Evolutionary conservation across 35 echinoderm and acorn worm species (phyloP), one percentile per base, ranked within the genome.

Genomic region (Nesometra sesokonis): DNA sequence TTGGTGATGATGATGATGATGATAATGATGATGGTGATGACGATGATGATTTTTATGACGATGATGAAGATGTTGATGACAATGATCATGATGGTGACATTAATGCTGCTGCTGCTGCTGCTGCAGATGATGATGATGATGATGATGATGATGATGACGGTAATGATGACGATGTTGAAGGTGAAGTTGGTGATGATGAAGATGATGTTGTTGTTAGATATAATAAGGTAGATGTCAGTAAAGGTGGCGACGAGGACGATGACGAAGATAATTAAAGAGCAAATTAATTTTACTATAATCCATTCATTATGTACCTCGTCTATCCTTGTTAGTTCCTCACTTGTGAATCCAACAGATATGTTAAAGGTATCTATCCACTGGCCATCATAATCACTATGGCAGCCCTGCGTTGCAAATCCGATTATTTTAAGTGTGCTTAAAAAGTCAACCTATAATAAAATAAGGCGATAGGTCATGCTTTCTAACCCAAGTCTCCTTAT

Each of bases 21-120:
- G 57, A 76, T 76, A n/a, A 76, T 76, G 57, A 76, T 76, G 57
- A 76, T 76, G 57, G n/a, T 76, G 57, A 76, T 76, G 57, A n/a
- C n/a, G n/a, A n/a, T n/a, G n/a, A n/a, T n/a, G n/a, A n/a, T n/a
- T n/a, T n/a, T n/a, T n/a, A n/a, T n/a, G n/a, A n/a, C n/a, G n/a
- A n/a, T n/a, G n/a, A n/a, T n/a, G n/a, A n/a, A n/a, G n/a, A n/a
- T n/a, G n/a, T n/a, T n/a, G n/a, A n/a, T n/a, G n/a, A n/a, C n/a
- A n/a, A n/a, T n/a, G n/a, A n/a, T n/a, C n/a, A 76, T 76, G n/a
- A 76, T 76, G 57, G 57, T 76, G 57, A 76, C n/a, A n/a, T 17
- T 17, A n/a, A 76, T 76, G 13, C 13, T 76, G 57, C 13, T 76
- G 57, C 13, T 76, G 57, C 13, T n/a, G n/a, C n/a, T 13, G n/a